Evolutionary conservation across 2,888 invertebrate species (phyloP).

Genomic region (Caenorhabditis auriculariae): DNA sequence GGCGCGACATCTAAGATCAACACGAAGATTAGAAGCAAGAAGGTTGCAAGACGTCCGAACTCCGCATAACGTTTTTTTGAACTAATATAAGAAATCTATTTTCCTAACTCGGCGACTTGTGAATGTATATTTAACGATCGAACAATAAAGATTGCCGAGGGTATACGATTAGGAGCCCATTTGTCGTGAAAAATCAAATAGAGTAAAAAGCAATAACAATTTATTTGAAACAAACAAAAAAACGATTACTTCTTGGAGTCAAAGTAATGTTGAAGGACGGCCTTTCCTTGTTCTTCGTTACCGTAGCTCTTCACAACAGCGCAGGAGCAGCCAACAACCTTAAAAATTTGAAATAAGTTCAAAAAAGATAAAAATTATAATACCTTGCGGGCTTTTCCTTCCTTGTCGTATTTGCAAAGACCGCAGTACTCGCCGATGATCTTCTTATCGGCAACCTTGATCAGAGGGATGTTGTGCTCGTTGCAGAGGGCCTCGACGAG

Average conservation of each 20-base stretch:
- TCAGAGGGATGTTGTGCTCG: slow-evolving; percentile 94
- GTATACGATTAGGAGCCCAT: too few relatives aligned
- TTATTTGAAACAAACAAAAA: slow-evolving; percentile 38
- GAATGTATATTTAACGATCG: too few relatives aligned
- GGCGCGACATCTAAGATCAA: too few relatives aligned
- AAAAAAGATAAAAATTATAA: background rate
- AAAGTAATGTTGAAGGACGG: slow-evolving; percentile 90
- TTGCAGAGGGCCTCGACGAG: slow-evolving; percentile 95
- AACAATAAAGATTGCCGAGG: too few relatives aligned
- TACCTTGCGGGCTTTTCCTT: slow-evolving; percentile 92
- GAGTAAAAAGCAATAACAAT: slow-evolving; percentile 26
- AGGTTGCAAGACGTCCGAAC: too few relatives aligned
- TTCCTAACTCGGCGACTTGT: too few relatives aligned
- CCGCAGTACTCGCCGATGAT: slow-evolving; percentile 99
- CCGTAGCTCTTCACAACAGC: slow-evolving; percentile 97
- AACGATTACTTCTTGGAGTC: slow-evolving; percentile 67
- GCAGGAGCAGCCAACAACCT: slow-evolving; percentile 92
- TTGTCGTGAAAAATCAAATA: background rate
- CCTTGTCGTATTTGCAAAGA: slow-evolving; percentile 97
- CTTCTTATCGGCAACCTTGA: slow-evolving; percentile 95
- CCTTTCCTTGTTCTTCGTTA: slow-evolving; percentile 91
- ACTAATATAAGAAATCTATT: too few relatives aligned
- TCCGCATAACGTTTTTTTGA: too few relatives aligned
- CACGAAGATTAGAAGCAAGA: too few relatives aligned
- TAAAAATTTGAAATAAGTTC: background rate